Evolutionary conservation across 2,113 vertebrate species (phyloP).

Genomic region (Osmerus mordax): DNA sequence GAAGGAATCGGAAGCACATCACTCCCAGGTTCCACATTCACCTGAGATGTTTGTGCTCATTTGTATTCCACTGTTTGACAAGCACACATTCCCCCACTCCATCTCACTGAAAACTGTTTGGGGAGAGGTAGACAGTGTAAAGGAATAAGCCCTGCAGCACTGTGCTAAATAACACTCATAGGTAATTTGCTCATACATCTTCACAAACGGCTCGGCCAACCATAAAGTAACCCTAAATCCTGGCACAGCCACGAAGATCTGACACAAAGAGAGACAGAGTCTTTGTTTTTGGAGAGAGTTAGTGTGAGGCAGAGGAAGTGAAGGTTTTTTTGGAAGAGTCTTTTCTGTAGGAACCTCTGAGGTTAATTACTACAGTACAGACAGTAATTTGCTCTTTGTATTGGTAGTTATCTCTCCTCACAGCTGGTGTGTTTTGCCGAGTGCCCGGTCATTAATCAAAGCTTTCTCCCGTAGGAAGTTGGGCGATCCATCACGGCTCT

Average conservation of each 20-base stretch:
- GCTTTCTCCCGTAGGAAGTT: slow-evolving; percentile 75
- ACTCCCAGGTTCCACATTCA: not conserved
- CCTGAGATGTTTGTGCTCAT: slow-evolving; percentile 22
- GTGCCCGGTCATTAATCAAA: slow-evolving; percentile 88
- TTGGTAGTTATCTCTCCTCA: slow-evolving; percentile 81
- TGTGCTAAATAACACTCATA: slow-evolving; percentile 53
- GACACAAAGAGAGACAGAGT: slow-evolving; percentile 22
- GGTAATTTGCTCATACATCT: slow-evolving; percentile 63
- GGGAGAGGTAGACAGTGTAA: slow-evolving; percentile 27
- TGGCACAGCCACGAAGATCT: slow-evolving; percentile 38
- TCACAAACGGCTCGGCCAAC: slow-evolving; percentile 51
- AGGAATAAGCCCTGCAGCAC: slow-evolving; percentile 51
- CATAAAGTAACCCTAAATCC: slow-evolving; percentile 55
- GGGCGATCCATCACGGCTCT: slow-evolving; percentile 83
- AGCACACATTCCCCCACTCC: slow-evolving; percentile 50
- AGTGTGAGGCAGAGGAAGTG: slow-evolving; percentile 37
- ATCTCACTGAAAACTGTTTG: slow-evolving; percentile 50
- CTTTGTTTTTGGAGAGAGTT: slow-evolving; percentile 46
- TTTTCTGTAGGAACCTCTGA: slow-evolving; percentile 48
- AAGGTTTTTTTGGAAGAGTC: slow-evolving; percentile 28
- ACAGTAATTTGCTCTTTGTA: slow-evolving; percentile 81
- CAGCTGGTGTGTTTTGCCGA: slow-evolving; percentile 81
- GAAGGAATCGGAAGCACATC: not conserved
- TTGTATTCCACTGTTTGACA: slow-evolving; percentile 39
- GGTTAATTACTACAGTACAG: slow-evolving; percentile 85